Percentiles rank a stretch among this genome's conserved stretches.
Conservation (phyloP, 2,888 invertebrate genomes). For the Scaptomyza parva region DNA sequence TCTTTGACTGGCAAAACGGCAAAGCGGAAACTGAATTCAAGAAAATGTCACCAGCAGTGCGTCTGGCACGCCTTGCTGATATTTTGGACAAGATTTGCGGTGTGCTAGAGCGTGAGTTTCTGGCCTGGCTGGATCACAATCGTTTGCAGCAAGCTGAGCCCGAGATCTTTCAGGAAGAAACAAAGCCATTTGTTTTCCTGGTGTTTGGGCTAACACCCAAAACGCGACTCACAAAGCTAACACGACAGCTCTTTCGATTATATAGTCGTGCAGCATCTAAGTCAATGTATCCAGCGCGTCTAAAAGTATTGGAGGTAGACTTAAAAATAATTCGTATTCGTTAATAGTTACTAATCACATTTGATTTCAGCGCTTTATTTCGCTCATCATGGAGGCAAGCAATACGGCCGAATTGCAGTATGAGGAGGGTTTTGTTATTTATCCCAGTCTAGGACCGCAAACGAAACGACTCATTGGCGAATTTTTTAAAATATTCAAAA, state of each 20-base stretch:
- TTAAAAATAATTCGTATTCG: not conserved
- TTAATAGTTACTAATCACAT: not conserved
- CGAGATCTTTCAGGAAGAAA: slow-evolving; percentile 71
- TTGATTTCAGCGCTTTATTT: slow-evolving; percentile 75
- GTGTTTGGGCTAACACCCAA: slow-evolving; percentile 74
- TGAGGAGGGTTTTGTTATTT: slow-evolving; percentile 66
- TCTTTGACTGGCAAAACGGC: slow-evolving; percentile 80
- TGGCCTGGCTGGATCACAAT: slow-evolving; percentile 86
- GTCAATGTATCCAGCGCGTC: slow-evolving; percentile 57
- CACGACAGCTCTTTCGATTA: slow-evolving; percentile 72
- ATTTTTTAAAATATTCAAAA: slow-evolving; percentile 78
- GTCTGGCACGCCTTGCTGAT: slow-evolving; percentile 86
- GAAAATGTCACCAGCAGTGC: slow-evolving; percentile 59
- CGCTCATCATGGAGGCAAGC: slow-evolving; percentile 79
- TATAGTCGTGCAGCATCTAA: slow-evolving; percentile 75
- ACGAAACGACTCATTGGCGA: slow-evolving; percentile 74
- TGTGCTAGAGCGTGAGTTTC: slow-evolving; percentile 86
- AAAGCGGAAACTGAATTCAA: slow-evolving; percentile 63
- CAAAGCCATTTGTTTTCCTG: slow-evolving; percentile 74
- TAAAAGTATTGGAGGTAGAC: slow-evolving; percentile 76
- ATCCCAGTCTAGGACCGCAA: slow-evolving; percentile 73
- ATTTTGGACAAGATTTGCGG: slow-evolving; percentile 86
- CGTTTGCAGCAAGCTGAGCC: slow-evolving; percentile 65
- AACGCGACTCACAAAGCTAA: slow-evolving; percentile 65
- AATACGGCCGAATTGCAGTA: slow-evolving; percentile 79